A percentile compares a stretch with the other conserved stretches of the same genome.
Conservation (phyloP, 2,797 vertebrate species). For the Coluber constrictor region DNA sequence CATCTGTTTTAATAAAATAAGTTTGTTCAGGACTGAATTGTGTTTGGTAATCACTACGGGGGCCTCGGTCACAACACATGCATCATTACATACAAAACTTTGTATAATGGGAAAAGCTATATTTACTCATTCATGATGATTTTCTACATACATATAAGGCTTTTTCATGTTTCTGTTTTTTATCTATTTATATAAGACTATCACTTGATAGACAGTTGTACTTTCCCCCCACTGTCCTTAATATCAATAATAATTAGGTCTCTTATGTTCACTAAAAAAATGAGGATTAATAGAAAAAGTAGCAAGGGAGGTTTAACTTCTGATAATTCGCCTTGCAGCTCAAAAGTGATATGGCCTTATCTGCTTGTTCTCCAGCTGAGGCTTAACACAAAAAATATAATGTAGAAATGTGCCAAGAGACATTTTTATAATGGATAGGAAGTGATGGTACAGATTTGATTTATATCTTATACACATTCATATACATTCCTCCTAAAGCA, state of each 20-base stretch:
- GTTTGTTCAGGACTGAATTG: too few species aligned
- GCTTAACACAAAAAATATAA: background rate
- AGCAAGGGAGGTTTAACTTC: too few species aligned
- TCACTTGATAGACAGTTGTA: background rate
- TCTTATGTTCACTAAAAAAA: background rate
- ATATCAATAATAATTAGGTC: background rate
- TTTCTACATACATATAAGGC: background rate
- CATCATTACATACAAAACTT: background rate
- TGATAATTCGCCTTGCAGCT: background rate
- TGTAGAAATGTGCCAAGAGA: background rate
- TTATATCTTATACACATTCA: background rate
- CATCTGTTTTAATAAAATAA: too few species aligned
- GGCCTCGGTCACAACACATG: too few species aligned
- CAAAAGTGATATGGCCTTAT: background rate
- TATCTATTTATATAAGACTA: background rate
- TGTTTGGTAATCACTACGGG: too few species aligned
- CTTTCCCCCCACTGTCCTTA: background rate
- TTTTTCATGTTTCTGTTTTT: background rate
- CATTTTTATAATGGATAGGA: background rate
- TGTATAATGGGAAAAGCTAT: background rate
- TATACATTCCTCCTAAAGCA: background rate
- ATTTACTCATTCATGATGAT: background rate
- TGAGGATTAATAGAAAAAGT: background rate
- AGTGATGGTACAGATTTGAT: background rate
- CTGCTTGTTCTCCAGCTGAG: background rate